These are phyloP conservation scores for Ichneumoninae sp. DNA, from an alignment of 2,888 invertebrate species.

Conservation along the genomic window DNA sequence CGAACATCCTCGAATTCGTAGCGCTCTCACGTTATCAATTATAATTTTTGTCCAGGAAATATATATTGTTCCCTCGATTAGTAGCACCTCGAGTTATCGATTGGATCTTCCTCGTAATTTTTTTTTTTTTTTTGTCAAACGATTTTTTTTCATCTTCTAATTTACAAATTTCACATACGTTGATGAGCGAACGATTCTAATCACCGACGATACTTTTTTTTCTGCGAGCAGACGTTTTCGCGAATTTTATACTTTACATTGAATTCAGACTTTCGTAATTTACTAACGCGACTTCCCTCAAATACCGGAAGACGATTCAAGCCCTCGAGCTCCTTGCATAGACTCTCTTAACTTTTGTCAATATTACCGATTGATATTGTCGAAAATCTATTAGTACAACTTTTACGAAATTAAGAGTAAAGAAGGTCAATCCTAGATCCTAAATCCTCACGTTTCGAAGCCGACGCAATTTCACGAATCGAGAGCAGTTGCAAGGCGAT, in stretches of 20 bases:
- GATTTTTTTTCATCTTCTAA: conserved; percentile 48
- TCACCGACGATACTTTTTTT: conserved; percentile 24
- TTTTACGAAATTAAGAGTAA: conserved; percentile 28
- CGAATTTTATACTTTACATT: conserved; percentile 36
- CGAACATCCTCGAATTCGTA: conserved; percentile 48
- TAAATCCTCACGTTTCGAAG: neutral
- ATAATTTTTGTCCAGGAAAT: conserved; percentile 50
- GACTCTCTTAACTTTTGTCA: conserved; percentile 1
- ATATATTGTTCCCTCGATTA: conserved; percentile 65
- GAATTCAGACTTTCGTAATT: conserved; percentile 10
- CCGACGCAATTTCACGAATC: conserved; percentile 26
- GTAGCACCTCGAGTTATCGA: conserved; percentile 67
- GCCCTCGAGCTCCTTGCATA: conserved; percentile 25
- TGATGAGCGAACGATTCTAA: conserved; percentile 53
- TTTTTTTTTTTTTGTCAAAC: conserved; percentile 40
- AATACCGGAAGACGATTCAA: conserved; percentile 61
- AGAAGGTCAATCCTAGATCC: neutral
- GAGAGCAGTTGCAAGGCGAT: conserved; percentile 47
- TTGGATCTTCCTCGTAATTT: conserved; percentile 57
- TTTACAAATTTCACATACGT: conserved; percentile 57
- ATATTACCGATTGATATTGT: conserved; percentile 19
- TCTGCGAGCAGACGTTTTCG: conserved; percentile 52
- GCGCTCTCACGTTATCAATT: conserved; percentile 42
- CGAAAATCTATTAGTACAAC: neutral
- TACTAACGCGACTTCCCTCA: conserved; percentile 54